phyloP scores from a whole-genome alignment of 2,113 vertebrate species.

The Elgaria multicarinata region DNA sequence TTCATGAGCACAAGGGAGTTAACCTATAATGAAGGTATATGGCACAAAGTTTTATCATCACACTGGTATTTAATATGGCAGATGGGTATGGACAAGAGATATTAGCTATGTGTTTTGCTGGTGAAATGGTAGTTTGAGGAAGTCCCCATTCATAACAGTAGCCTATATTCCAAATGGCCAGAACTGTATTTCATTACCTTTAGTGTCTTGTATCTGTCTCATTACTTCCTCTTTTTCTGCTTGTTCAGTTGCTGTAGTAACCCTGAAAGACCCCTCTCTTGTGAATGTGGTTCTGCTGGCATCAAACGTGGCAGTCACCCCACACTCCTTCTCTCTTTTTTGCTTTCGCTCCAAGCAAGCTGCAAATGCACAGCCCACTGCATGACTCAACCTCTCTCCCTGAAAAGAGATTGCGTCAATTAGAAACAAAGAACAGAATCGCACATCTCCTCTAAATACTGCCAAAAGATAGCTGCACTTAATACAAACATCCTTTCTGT shows the following conservation, averaged over 20 bases:
- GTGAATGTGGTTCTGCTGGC: constrained; percentile 98
- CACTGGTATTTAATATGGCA: not conserved
- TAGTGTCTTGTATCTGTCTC: constrained; percentile 94
- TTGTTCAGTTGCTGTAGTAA: constrained; percentile 96
- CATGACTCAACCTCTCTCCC: constrained; percentile 97
- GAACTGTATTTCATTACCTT: constrained; percentile 78
- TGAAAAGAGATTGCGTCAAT: constrained; percentile 70
- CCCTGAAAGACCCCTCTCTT: constrained; percentile 96
- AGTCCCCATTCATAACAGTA: rapidly evolving
- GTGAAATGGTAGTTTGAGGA: not conserved
- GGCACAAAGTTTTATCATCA: not conserved
- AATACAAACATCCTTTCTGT: constrained; percentile 11
- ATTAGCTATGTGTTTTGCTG: not conserved
- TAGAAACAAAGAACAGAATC: constrained; percentile 42
- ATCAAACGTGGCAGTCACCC: constrained; percentile 97
- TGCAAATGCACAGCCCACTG: constrained; percentile 97
- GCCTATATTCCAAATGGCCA: not conserved
- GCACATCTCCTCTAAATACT: not conserved
- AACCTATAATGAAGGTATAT: not conserved
- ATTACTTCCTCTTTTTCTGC: constrained; percentile 96
- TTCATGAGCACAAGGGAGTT: not conserved
- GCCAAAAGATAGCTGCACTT: constrained; percentile 22
- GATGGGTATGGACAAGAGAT: not conserved
- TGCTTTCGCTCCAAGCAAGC: constrained; percentile 97
- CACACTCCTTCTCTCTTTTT: constrained; percentile 98